Base-by-base conservation (phyloP, 1,140 invertebrate genomes). In the Delia radicum region DNA sequence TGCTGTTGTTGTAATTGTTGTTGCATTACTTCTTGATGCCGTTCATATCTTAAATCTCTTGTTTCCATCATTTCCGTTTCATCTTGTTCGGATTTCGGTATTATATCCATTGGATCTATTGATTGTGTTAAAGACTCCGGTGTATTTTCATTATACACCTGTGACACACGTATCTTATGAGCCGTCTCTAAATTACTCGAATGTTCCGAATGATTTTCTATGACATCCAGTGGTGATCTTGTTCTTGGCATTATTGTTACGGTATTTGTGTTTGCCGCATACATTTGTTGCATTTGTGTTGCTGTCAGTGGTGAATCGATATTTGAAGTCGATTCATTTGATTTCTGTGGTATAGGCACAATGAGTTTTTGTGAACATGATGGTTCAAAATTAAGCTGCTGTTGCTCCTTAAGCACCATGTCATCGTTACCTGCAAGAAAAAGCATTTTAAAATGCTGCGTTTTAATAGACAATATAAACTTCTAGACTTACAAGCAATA, bases 401-500 rank as follows among this genome's bases (percentile, higher is more conserved):
- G 80, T 77, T 81, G 74, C 77, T 83, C 82, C 79, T 81, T 81
- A 71, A 78, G 78, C 75, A 83, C 80, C 13, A 76, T 78, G 74
- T 83, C 82, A 31, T 83, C 82, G 75, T 83, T 77, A 27, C 82
- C 82, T 83, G 82, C 73, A 83, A 83, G 55, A 67, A 79, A 78
- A 65, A 83, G 80, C 81, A 83, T 81, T 79, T 83, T 83, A 80
- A 80, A 83, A 79, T 81, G 78, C 78, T 79, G 75, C 81, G 74
- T 83, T 83, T 83, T 83, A 83, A 83, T 81, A 78, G 77, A 80
- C 46, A 73, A 73, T 77, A 83, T 75, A 80, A 79, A 78, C 67
- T 78, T 76, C 77, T 77, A 81, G 80, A 83, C 82, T 83, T 83
- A 83, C 82, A 83, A 83, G 82, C 81, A 71, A 83, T 82, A 76